Conservation (phyloP, 2,113 vertebrate genomes). For the Larimichthys crocea region DNA sequence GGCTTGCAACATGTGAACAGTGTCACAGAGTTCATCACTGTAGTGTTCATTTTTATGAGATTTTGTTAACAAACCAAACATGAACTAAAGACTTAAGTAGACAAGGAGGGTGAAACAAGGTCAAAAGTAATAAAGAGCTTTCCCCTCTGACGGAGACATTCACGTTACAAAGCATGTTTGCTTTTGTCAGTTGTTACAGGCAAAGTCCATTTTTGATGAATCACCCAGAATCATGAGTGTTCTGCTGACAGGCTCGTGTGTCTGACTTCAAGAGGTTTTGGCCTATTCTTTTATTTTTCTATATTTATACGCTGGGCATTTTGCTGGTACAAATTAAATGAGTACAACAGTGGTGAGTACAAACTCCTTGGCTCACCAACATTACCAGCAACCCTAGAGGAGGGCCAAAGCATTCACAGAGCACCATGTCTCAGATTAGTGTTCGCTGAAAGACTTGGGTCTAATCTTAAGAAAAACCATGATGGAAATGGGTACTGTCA, state of each 20-base stretch:
- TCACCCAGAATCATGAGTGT: constrained; percentile 4
- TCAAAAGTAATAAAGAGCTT: constrained; percentile 56
- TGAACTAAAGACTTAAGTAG: constrained; percentile 27
- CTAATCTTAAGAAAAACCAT: background rate
- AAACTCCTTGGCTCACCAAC: background rate
- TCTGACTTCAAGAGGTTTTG: constrained; percentile 8
- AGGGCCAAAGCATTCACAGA: background rate
- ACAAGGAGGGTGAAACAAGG: constrained; percentile 36
- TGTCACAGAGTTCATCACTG: background rate
- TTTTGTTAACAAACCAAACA: constrained; percentile 27
- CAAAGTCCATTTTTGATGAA: constrained; percentile 34
- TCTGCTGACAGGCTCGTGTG: background rate
- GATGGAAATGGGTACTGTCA: background rate
- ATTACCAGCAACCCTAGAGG: background rate
- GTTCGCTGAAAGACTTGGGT: constrained; percentile 1
- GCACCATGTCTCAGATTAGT: background rate
- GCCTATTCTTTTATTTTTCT: constrained; percentile 11
- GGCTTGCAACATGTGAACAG: background rate
- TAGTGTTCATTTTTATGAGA: constrained; percentile 16
- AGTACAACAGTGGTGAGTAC: background rate
- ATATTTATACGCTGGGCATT: constrained; percentile 2
- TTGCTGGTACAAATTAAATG: background rate
- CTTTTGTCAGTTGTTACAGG: constrained; percentile 6
- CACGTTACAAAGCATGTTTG: constrained; percentile 8
- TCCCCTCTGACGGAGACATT: constrained; percentile 14